Base-by-base conservation (phyloP, 1,140 invertebrate species). In the Drosophila bifasciata region DNA sequence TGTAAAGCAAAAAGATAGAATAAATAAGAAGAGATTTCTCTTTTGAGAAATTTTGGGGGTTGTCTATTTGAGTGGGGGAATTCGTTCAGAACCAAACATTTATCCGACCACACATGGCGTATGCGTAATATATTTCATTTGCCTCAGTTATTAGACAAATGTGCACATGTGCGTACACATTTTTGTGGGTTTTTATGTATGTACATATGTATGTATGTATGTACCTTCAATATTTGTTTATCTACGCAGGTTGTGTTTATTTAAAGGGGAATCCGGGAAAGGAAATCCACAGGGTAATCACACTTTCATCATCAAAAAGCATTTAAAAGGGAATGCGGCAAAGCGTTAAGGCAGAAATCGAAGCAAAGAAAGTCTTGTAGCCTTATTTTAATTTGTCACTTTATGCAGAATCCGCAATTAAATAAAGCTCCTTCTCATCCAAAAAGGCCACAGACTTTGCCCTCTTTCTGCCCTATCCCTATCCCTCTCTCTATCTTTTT, bases 91-190 rank as follows among this genome's bases (percentile, higher is more conserved):
- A 36, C 9, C 44, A n/a, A 71, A 43, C 62, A 36, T 60, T 40
- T 60, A 41, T 45, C 13, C 51, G 11, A 46, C 13, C 28, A 21
- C 73, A 77, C 58, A 77, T 68, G 68, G 57, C 68, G 57, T 57
- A 58, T 81, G 68, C 52, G 68, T 71, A 68, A 73, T 83, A 83
- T 73, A 72, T 76, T 69, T 58, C 66, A 81, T 55, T 76, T 80
- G 51, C 59, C 36, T 60, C 58, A 76, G 44, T 77, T 76, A 76
- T 77, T 76, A 71, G 56, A 48, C 57, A 60, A 69, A 58, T 70
- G 62, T 39, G 53, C 77, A 80, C 56, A 76, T 76, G 58, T 75
- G 63, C 55, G 59, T 64, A 52, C 53, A 66, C 51, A 55, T 60
- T 55, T 79, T 23, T 53, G 45, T 7, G 6, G 1, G 23, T 1